These are phyloP conservation scores for Desmodus rotundus DNA, from an alignment of 2,113 vertebrate species.

Conservation along the genomic window DNA sequence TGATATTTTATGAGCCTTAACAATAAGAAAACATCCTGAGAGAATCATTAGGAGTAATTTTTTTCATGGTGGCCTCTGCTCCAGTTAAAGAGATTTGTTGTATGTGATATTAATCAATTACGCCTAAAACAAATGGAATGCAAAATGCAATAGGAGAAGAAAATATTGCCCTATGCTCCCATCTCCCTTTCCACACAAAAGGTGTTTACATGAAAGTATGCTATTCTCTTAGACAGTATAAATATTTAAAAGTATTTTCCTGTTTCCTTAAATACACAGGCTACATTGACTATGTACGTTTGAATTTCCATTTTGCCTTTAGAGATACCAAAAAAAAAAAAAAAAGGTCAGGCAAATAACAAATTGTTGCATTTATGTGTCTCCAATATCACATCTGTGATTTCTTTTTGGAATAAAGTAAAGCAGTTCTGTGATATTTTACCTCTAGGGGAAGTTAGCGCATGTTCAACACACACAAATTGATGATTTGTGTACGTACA, in stretches of 20 bases:
- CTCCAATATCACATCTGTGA: constrained; percentile 29
- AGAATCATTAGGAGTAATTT: background rate
- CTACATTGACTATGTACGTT: background rate
- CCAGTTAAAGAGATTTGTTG: background rate
- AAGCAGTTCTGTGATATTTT: constrained; percentile 2
- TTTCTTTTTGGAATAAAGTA: constrained; percentile 35
- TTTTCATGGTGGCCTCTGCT: background rate
- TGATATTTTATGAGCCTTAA: constrained; percentile 6
- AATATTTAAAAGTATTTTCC: constrained; percentile 42
- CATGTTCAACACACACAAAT: background rate
- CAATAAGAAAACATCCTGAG: constrained; percentile 14
- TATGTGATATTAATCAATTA: background rate
- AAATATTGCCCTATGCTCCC: background rate
- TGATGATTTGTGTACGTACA: background rate
- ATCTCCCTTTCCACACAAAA: background rate
- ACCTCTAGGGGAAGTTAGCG: background rate
- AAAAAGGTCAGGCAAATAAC: constrained; percentile 49
- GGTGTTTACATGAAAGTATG: constrained; percentile 16
- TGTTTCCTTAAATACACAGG: constrained; percentile 27
- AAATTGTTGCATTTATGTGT: constrained; percentile 27
- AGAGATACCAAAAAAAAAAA: background rate
- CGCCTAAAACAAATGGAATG: constrained; percentile 1
- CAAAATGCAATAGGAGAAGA: background rate
- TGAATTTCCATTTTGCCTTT: constrained; percentile 48
- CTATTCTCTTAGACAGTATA: constrained; percentile 14